Evolutionary conservation across 1,140 invertebrate species (phyloP), one percentile per base, ranked within the genome.

Genomic region (Gryllus bimaculatus): DNA sequence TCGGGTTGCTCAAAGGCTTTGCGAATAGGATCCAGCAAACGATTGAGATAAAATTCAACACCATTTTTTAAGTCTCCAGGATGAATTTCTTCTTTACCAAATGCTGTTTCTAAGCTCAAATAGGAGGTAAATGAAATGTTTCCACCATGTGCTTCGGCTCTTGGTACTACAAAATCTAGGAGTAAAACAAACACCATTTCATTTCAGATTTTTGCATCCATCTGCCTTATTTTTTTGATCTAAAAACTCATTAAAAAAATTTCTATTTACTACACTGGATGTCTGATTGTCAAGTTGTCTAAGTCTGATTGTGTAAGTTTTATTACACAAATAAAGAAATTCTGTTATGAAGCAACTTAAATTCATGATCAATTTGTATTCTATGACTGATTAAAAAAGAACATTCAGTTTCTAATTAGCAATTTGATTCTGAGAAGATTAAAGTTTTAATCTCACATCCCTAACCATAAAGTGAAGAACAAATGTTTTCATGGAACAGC

Each of bases 31-130:
- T 94, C 94, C 77, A 99, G 86, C 49, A 99, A 86, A 83, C 87
- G 89, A 87, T 99, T 98, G 7, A 99, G 92, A 82, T 94, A 94
- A 81, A 87, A 85, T 87, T 95, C 95, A 47, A 96, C 93, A 75
- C 92, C 90, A 76, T 86, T 88, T 87, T 99, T 99, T 78, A 99
- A 88, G 88, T 99, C 97, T 73, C 92, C 96, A 49, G 97, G 97
- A 89, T 98, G 96, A 78, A 99, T 87, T 82, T 94, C 91, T 87
- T 96, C 85, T 78, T 91, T 90, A 0, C 91, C 90, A 88, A 94
- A 96, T 79, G 91, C 90, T 82, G 86, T 84, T 88, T 97, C 94
- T 73, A 99, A 86, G 79, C 92, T 90, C 79, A 92, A 90, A 87
- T 92, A 98, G 8, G 89, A 91, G 1, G 87, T 85, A 86, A 91